Evolutionary conservation across 2,797 vertebrate genomes (phyloP).

Genomic region (Gymnodraco acuticeps): DNA sequence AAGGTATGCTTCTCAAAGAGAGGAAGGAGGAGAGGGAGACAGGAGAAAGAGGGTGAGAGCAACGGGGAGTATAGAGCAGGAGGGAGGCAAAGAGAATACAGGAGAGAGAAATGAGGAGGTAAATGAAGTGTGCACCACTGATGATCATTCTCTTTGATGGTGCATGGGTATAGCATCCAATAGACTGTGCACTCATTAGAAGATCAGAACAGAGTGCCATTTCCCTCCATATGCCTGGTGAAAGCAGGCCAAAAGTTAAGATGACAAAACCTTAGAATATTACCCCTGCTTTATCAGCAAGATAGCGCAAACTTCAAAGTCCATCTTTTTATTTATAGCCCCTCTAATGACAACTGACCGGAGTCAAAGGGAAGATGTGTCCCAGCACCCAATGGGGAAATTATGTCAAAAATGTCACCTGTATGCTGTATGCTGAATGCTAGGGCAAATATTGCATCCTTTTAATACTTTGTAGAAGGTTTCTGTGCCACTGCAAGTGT

Average conservation of each 20-base stretch:
- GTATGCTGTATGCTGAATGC: conserved; percentile 8
- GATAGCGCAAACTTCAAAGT: not conserved
- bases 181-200: conserved; percentile 56
- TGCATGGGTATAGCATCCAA: conserved; percentile 42
- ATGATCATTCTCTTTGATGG: conserved; percentile 74
- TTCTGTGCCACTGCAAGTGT: conserved; percentile 61
- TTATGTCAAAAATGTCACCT: not conserved
- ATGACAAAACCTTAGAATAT: conserved; percentile 28
- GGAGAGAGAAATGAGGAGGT: conserved; percentile 62
- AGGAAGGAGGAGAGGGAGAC: conserved; percentile 6
- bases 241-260: conserved; percentile 41
- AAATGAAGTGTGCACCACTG: conserved; percentile 68
- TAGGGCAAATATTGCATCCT: not conserved
- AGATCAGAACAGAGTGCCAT: conserved; percentile 30
- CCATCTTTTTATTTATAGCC: conserved; percentile 27
- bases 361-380: not conserved
- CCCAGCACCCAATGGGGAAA: conserved; percentile 12
- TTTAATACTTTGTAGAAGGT: conserved; percentile 36
- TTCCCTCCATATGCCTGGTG: conserved; percentile 25
- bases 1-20: conserved; percentile 54
- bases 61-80: conserved; percentile 14
- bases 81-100: conserved; percentile 49
- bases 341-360: not conserved
- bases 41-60: conserved; percentile 27
- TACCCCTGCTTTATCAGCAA: conserved; percentile 28